Base-by-base conservation (phyloP, 2,113 vertebrate genomes). In the Cryptoleucopteryx plumbea region DNA sequence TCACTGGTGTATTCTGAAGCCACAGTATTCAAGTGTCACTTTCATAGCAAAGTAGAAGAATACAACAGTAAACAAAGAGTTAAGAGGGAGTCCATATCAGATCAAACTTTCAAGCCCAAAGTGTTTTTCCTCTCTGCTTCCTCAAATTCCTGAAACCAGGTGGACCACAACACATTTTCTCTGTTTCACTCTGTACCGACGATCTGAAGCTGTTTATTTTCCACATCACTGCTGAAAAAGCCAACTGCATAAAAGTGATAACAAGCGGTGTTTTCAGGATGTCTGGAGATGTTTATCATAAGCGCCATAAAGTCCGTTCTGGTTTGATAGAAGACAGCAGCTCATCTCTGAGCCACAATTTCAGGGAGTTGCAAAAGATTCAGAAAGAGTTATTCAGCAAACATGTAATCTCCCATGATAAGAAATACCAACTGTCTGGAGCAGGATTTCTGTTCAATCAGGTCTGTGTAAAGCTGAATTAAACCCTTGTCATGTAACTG, bases 261-360 rank as follows among this genome's bases (percentile, higher is more conserved):
- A 91, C 1, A 22, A 78, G 72, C 45, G 29, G 61, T 17, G 7
- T 16, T 38, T 42, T 61, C 34, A 23, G 50, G 47, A 50, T 2
- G 5, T 32, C 61, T 80, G 68, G 56, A 96, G 86, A 85, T 94
- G 36, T 45, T 95, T 42, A 91, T 96, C 86, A 61, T 25, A 61
- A 67, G 68, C 0, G 0, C 34, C 71, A 34, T 9, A 5, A 26
- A 45, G 68, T 7, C 16, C 31, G 0, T 48, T 66, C 65, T 52
- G 23, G 43, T 65, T 45, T 71, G 65, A 75, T 5, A 79, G 62
- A 36, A 62, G 17, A 40, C 59, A 82, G 56, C 43, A 72, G 65
- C 86, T 87, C 86, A n/a, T 62, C 80, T 42, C 62, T n/a, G 56
- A 91, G 80, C 61, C 75, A 40, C 0, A 0, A 47, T 81, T 71